These are phyloP conservation scores for Steinernema carpocapsae DNA, from an alignment of 2,888 invertebrate species.

Conservation along the genomic window DNA sequence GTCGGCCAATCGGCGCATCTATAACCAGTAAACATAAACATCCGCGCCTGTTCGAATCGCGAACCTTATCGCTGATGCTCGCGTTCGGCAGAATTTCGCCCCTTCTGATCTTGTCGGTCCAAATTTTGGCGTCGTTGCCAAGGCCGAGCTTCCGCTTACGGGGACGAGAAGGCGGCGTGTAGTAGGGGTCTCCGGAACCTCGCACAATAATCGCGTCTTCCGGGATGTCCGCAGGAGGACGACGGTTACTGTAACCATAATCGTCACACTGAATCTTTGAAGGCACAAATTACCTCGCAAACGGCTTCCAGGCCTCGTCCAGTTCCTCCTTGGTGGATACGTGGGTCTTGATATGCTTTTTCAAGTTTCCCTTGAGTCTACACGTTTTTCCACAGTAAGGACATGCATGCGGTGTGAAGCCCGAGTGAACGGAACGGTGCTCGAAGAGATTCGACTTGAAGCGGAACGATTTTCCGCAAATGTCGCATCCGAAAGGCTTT, in stretches of 20 bases:
- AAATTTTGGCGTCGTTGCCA: constrained; percentile 54
- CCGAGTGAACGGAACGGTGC: constrained; percentile 67
- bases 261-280: background rate
- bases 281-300: constrained; percentile 60
- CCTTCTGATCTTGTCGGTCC: constrained; percentile 60
- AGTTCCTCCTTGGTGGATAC: constrained; percentile 68
- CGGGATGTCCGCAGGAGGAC: constrained; percentile 66
- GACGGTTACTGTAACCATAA: constrained; percentile 61
- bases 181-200: constrained; percentile 59
- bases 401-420: constrained; percentile 66
- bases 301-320: constrained; percentile 68
- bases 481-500: constrained; percentile 68
- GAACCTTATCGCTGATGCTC: constrained; percentile 58
- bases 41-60: background rate
- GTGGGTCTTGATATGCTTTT: constrained; percentile 69
- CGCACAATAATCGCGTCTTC: constrained; percentile 67
- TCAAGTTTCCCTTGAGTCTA: constrained; percentile 67
- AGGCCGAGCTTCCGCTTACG: constrained; percentile 60
- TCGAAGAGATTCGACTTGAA: constrained; percentile 69
- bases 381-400: constrained; percentile 68
- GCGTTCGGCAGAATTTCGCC: constrained; percentile 64
- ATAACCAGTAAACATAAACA: constrained; percentile 14
- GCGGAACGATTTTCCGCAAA: constrained; percentile 66
- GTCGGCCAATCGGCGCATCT: constrained; percentile 56
- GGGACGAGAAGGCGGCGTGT: constrained; percentile 50